Base-by-base conservation (phyloP, 2,888 invertebrate species). In the Steromphala cineraria region DNA sequence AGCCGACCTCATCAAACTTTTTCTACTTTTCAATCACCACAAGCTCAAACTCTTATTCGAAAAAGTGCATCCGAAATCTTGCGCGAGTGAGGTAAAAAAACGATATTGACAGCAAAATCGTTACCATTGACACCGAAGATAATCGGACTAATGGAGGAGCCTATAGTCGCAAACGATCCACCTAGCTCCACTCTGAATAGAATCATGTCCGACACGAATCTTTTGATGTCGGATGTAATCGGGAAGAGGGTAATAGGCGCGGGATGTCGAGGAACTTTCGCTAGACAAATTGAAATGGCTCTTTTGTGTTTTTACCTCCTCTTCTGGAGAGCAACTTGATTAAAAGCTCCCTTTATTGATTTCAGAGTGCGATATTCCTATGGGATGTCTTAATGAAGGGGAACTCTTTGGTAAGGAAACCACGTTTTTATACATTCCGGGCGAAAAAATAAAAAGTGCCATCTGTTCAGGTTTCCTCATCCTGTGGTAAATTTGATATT, bases 231-330 rank as follows among this genome's bases (percentile, higher is more conserved):
- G 71, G 71, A 71, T 36, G 71, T 71, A 19, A 71, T 71, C 71
- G 31, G n/a, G 71, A 31, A 17, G 13, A n/a, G 40, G 28, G 71
- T 71, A 71, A 71, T 71, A 71, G 71, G 40, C 36, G 36, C n/a
- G 19, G 15, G 15, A n/a, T 71, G 40, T 71, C 36, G 19, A 36
- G 10, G 71, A 36, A 71, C 71, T 19, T 19, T 19, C 15, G n/a
- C 40, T 71, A 71, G 71, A 71, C 71, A 71, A 71, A 71, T 71
- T 71, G 71, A 71, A 71, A 71, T 71, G 36, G 71, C 71, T 40
- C 71, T 71, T 71, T 71, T 71, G 71, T 71, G 71, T 71, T 71
- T 71, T 28, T 31, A 36, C 19, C 31, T 71, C 71, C 19, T 36
- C 10, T 13, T 36, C 13, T 36, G 40, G 31, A 71, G 28, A 71